Conservation (phyloP, 1,140 invertebrate genomes). For the Cyphomyrmex costatus region DNA sequence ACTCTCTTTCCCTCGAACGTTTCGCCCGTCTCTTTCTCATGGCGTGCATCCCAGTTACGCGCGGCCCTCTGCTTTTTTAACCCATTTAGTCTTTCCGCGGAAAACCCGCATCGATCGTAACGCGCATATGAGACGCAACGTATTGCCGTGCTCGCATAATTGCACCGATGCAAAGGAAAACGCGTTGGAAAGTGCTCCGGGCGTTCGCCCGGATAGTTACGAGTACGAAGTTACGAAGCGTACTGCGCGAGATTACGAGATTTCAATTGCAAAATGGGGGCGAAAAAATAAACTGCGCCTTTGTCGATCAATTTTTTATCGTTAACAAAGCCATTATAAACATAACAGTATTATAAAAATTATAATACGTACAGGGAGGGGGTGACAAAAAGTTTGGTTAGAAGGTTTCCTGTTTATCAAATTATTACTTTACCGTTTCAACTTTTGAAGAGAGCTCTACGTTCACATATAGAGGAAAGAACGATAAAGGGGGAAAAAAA, state of each 20-base stretch:
- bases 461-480: neutral
- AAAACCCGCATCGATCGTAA: slow-evolving; percentile 58
- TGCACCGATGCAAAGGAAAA: slow-evolving; percentile 31
- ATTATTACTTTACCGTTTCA: neutral
- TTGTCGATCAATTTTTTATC: neutral
- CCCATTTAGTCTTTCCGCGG: slow-evolving; percentile 29
- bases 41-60: neutral
- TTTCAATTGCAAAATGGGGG: slow-evolving; percentile 22
- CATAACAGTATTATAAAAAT: neutral
- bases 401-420: neutral
- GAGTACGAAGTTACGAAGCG: slow-evolving; percentile 30
- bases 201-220: slow-evolving; percentile 27
- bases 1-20: neutral
- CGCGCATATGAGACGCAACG: slow-evolving; percentile 15
- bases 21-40: slow-evolving; percentile 14
- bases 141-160: slow-evolving; percentile 58
- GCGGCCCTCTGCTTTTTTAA: slow-evolving; percentile 13
- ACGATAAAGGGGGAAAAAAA: neutral
- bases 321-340: neutral
- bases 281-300: neutral
- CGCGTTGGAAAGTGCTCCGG: slow-evolving; percentile 38
- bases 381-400: neutral
- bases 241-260: slow-evolving; percentile 23
- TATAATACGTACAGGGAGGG: neutral
- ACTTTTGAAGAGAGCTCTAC: neutral